These are phyloP conservation scores for Sapajus apella DNA, from an alignment of 2,113 vertebrate species.

Conservation along the genomic window DNA sequence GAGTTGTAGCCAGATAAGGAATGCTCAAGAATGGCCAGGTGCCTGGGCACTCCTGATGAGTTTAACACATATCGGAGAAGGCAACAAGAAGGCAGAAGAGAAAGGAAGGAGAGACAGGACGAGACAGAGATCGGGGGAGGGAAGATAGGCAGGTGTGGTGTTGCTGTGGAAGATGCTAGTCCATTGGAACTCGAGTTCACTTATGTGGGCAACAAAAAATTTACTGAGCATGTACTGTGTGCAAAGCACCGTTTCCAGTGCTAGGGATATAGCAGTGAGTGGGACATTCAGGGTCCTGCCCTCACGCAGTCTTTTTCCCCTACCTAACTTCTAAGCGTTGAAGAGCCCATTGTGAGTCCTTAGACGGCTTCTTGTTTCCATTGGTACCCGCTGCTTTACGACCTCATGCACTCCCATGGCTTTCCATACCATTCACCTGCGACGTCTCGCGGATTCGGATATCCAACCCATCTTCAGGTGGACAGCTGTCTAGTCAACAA, in stretches of 20 bases:
- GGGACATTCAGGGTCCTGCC: background rate
- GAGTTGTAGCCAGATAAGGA: background rate
- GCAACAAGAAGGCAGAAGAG: background rate
- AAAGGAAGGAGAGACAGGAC: background rate
- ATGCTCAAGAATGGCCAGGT: background rate
- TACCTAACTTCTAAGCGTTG: background rate
- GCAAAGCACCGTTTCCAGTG: no score
- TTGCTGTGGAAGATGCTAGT: background rate
- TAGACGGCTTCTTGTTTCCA: background rate
- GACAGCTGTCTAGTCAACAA: background rate
- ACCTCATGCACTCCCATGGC: no score
- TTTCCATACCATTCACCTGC: background rate
- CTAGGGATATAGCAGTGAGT: background rate
- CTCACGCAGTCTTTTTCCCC: background rate
- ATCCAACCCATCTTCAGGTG: background rate
- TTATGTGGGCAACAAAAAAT: background rate
- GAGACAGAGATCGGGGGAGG: background rate
- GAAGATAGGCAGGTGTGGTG: accelerated
- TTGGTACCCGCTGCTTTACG: background rate
- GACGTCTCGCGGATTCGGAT: background rate
- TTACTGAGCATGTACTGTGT: no score
- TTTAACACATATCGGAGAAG: background rate
- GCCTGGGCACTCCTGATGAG: background rate
- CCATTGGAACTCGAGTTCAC: background rate
- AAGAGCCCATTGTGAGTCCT: no score